Evolutionary conservation across 1,140 invertebrate species (phyloP).

Genomic region (Musca domestica): DNA sequence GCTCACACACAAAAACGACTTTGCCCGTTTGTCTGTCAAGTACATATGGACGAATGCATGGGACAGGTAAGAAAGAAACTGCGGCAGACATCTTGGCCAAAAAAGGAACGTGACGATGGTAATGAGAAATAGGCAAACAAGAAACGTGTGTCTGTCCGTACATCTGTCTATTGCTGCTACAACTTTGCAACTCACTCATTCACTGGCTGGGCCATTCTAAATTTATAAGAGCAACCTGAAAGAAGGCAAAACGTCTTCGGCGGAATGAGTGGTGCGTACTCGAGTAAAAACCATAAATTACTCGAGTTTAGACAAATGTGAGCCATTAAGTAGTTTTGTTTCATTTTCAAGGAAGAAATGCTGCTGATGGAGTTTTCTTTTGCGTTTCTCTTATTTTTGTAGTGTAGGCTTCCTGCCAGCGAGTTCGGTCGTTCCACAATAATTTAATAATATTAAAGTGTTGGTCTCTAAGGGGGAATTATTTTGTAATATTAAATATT

Average conservation of each 20-base stretch:
- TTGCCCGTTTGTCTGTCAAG: no score
- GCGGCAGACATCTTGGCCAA: conserved; percentile 10
- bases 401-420: no score
- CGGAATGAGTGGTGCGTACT: background rate
- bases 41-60: background rate
- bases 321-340: conserved; percentile 14
- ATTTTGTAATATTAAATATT: no score
- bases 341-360: no score
- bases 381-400: no score
- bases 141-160: no score
- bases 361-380: no score
- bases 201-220: background rate
- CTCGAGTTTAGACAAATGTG: conserved; percentile 14
- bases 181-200: no score
- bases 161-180: no score
- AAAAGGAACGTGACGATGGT: background rate
- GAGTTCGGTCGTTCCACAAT: background rate
- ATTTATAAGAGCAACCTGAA: background rate
- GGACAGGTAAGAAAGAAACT: background rate
- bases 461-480: background rate
- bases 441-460: conserved; percentile 17
- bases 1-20: no score
- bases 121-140: background rate
- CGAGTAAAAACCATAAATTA: conserved; percentile 6
- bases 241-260: background rate